Evolutionary conservation across 2,888 invertebrate species (phyloP).

Genomic region (Drosophila kuntzei): DNA sequence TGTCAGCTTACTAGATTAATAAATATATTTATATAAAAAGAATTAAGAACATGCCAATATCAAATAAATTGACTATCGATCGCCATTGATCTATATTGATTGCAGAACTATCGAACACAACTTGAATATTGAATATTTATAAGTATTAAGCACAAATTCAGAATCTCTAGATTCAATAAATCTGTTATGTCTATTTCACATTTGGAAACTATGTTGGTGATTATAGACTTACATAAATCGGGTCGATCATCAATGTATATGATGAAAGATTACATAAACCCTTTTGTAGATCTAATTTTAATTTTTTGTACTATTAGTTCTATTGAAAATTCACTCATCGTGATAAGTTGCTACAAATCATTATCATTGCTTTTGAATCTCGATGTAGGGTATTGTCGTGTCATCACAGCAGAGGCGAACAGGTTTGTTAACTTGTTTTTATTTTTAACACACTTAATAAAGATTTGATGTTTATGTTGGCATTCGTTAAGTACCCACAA

Average conservation of each 20-base stretch:
- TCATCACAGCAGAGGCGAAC: not conserved
- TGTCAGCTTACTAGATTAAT: not conserved
- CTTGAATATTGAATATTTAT: too few relatives aligned
- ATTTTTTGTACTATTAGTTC: not conserved
- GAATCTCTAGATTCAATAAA: too few relatives aligned
- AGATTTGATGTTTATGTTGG: conserved; percentile 32
- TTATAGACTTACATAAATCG: too few relatives aligned
- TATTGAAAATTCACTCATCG: not conserved
- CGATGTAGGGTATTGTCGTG: conserved; percentile 24
- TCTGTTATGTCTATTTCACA: too few relatives aligned
- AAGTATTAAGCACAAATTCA: too few relatives aligned
- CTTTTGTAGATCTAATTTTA: too few relatives aligned
- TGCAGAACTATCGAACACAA: not conserved
- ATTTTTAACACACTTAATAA: conserved; percentile 17
- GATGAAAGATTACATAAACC: not conserved
- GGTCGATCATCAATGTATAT: not conserved
- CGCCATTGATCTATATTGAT: not conserved
- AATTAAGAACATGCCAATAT: too few relatives aligned
- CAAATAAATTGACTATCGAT: not conserved
- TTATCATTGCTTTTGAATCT: not conserved
- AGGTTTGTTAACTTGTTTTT: not conserved
- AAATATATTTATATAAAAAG: not conserved
- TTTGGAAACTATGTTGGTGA: too few relatives aligned
- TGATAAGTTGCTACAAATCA: not conserved
- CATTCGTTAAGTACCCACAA: conserved; percentile 12